phyloP scores from a whole-genome alignment of 2,888 invertebrate genomes.

The Xiphydria camelus region DNA sequence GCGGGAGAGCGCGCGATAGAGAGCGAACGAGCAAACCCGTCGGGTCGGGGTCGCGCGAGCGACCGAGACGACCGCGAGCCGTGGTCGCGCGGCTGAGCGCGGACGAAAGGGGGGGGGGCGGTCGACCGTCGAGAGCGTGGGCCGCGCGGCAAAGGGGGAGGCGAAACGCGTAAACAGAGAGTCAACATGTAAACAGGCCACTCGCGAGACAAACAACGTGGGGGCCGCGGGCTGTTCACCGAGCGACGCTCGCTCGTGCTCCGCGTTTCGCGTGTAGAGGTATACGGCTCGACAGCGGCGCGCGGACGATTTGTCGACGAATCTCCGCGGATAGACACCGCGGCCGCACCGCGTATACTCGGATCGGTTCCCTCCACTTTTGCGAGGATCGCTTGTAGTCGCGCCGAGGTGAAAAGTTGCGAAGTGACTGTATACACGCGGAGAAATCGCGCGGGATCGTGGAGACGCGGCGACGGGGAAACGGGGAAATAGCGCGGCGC shows the following conservation, averaged over 20 bases:
- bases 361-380: too few relatives aligned
- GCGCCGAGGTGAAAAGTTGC: too few relatives aligned
- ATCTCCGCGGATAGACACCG: too few relatives aligned
- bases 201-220: constrained; percentile 59
- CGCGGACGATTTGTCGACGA: constrained; percentile 4
- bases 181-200: constrained; percentile 59
- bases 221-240: constrained; percentile 54
- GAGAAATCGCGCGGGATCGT: too few relatives aligned
- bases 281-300: too few relatives aligned
- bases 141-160: constrained; percentile 24
- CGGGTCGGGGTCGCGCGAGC: constrained; percentile 2
- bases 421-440: too few relatives aligned
- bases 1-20: constrained; percentile 3
- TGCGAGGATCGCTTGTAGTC: too few relatives aligned
- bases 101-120: constrained; percentile 19
- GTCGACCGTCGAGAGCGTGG: constrained; percentile 9
- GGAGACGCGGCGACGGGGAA: too few relatives aligned
- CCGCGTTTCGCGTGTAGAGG: constrained; percentile 1
- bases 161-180: constrained; percentile 57
- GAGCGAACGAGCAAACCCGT: constrained; percentile 2
- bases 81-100: constrained; percentile 2
- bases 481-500: too few relatives aligned
- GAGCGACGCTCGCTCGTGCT: constrained; percentile 24
- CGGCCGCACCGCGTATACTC: too few relatives aligned
- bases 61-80: constrained; percentile 8